Percentiles rank a stretch among this genome's conserved stretches.
These are phyloP conservation scores for Microcaecilia unicolor DNA, from an alignment of 2,797 vertebrate species.

Conservation along the genomic window DNA sequence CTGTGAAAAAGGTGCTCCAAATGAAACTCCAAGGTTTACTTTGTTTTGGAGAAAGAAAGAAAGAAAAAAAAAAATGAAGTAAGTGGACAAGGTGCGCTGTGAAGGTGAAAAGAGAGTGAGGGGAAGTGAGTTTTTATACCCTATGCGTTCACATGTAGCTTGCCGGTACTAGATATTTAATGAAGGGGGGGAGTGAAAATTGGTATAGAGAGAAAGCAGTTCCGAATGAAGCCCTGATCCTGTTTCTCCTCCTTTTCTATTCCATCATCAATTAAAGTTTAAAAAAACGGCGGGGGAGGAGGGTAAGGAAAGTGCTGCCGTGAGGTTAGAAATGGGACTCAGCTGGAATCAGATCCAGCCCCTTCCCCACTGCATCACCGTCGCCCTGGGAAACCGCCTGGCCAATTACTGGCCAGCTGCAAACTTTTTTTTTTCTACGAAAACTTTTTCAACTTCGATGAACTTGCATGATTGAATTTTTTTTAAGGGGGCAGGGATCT, in stretches of 20 bases:
- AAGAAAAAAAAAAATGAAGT: too few relatives aligned
- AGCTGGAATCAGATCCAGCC: constrained; percentile 53
- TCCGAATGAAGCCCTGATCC: constrained; percentile 12
- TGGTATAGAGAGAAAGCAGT: background rate
- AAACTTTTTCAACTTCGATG: background rate
- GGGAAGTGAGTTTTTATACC: constrained; percentile 2
- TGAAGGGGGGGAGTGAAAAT: background rate
- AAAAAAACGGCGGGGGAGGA: constrained; percentile 33
- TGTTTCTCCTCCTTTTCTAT: constrained; percentile 47
- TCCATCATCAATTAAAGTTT: constrained; percentile 65
- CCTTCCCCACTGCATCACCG: constrained; percentile 33
- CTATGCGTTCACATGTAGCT: background rate
- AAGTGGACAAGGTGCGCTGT: too few relatives aligned
- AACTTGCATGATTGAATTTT: background rate
- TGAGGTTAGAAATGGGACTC: constrained; percentile 55
- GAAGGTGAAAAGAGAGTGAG: constrained; percentile 3
- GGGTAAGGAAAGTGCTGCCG: background rate
- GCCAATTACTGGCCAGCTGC: constrained; percentile 21
- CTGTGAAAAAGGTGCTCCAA: too few relatives aligned
- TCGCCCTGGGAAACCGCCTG: constrained; percentile 23
- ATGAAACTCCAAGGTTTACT: too few relatives aligned
- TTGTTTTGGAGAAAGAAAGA: too few relatives aligned
- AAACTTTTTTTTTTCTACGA: background rate
- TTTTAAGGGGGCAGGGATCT: background rate
- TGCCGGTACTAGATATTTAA: background rate